Conservation (phyloP, 2,113 vertebrate species). For the Saguinus imperator region DNA sequence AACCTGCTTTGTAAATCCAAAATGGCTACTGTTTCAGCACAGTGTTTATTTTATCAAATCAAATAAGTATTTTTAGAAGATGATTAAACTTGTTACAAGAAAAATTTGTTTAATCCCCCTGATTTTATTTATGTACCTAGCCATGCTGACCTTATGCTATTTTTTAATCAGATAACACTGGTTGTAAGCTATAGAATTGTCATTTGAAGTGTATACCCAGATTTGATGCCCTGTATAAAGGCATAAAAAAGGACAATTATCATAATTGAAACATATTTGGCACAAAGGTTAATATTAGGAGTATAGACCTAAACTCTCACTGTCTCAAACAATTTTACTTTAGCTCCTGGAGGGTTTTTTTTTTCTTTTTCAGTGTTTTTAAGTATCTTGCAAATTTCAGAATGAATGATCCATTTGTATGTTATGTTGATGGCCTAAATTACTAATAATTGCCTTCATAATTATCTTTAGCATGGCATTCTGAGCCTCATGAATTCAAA, state of each 20-base stretch:
- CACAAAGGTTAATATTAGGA: neutral
- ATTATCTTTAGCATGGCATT: slow-evolving; percentile 23
- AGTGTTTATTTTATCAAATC: neutral
- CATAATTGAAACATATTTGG: neutral
- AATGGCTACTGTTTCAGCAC: neutral
- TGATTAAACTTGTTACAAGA: neutral
- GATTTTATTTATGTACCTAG: neutral
- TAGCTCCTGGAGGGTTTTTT: neutral
- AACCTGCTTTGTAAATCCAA: neutral
- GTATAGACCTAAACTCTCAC: neutral
- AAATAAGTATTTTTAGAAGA: neutral
- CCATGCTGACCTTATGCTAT: neutral
- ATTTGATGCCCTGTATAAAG: neutral
- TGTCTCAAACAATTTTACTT: neutral
- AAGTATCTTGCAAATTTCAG: slow-evolving; percentile 15
- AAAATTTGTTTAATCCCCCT: neutral
- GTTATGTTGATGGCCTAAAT: neutral
- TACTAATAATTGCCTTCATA: slow-evolving; percentile 39
- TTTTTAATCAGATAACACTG: neutral
- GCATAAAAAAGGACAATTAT: neutral
- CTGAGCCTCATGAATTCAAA: slow-evolving; percentile 4
- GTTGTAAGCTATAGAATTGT: neutral
- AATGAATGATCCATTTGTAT: slow-evolving; percentile 7
- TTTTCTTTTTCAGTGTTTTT: neutral
- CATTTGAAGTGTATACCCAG: neutral